A percentile compares a stretch with the other conserved stretches of the same genome.
phyloP scores from a whole-genome alignment of 2,113 vertebrate species.

The Toxotes jaculatrix region DNA sequence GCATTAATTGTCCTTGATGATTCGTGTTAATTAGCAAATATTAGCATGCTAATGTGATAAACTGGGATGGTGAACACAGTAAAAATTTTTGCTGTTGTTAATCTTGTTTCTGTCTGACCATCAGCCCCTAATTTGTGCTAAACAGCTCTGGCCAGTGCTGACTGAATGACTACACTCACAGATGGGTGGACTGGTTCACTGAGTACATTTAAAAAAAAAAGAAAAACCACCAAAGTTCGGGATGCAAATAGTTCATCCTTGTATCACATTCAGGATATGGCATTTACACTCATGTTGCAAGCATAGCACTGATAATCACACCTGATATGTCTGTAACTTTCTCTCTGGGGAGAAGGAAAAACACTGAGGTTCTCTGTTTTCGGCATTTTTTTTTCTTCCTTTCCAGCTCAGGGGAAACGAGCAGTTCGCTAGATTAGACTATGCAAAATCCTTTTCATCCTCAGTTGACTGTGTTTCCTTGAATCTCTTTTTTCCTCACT shows the following conservation, averaged over 20 bases:
- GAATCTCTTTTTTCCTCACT: slow-evolving; percentile 41
- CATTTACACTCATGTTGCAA: not conserved
- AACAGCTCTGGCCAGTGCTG: slow-evolving; percentile 12
- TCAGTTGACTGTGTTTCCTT: slow-evolving; percentile 40
- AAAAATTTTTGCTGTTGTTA: not conserved
- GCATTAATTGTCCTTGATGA: no score
- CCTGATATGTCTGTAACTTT: not conserved
- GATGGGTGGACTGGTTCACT: slow-evolving; percentile 16
- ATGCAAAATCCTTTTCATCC: slow-evolving; percentile 40
- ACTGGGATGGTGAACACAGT: not conserved
- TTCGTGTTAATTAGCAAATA: no score
- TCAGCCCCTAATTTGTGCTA: not conserved
- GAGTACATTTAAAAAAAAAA: not conserved
- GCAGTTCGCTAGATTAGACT: slow-evolving; percentile 20
- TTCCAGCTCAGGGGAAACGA: not conserved
- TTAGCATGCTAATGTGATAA: not conserved
- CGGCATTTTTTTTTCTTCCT: not conserved
- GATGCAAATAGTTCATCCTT: slow-evolving; percentile 8
- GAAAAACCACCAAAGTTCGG: not conserved
- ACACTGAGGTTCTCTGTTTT: not conserved
- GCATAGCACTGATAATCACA: not conserved
- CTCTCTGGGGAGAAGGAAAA: not conserved
- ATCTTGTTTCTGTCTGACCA: no score
- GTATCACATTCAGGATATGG: not conserved
- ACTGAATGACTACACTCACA: not conserved